Percentiles rank a stretch among this genome's conserved stretches.
phyloP scores from a whole-genome alignment of 2,888 invertebrate species.

The Xylocampa areola region DNA sequence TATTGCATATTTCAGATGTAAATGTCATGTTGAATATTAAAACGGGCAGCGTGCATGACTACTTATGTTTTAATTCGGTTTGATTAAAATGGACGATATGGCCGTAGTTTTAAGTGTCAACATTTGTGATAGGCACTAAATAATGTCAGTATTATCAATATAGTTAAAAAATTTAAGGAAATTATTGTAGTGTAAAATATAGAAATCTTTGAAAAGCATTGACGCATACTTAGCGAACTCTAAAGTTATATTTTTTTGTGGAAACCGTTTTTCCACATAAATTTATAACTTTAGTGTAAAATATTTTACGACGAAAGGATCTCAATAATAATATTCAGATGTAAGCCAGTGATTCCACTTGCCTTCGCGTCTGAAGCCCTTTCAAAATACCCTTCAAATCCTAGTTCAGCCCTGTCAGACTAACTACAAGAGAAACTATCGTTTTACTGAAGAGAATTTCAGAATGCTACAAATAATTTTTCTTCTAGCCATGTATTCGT shows the following conservation, averaged over 20 bases:
- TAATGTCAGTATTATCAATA: not conserved
- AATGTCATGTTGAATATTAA: constrained; percentile 16
- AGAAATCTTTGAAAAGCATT: too few species aligned
- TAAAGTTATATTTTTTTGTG: too few species aligned
- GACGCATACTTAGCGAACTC: too few species aligned
- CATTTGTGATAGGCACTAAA: not conserved
- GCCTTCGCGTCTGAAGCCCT: constrained; percentile 6
- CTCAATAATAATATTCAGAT: constrained; percentile 10
- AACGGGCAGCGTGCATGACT: constrained; percentile 6
- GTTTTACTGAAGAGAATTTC: constrained; percentile 22
- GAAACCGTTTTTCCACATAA: too few species aligned
- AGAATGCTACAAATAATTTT: constrained; percentile 20
- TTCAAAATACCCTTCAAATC: constrained; percentile 18
- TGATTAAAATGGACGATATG: constrained; percentile 10
- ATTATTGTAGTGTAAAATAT: too few species aligned
- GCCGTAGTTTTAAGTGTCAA: constrained; percentile 2
- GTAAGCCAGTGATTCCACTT: constrained; percentile 13
- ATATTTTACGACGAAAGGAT: too few species aligned
- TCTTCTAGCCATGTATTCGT: constrained; percentile 11
- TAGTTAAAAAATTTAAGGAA: not conserved
- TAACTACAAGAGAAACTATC: constrained; percentile 16
- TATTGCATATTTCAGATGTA: not conserved
- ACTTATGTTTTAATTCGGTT: constrained; percentile 17
- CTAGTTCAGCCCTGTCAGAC: constrained; percentile 22
- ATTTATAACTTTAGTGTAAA: too few species aligned